Percentiles rank a stretch among this genome's conserved stretches.
Evolutionary conservation across 2,888 invertebrate genomes (phyloP).

Genomic region (Himalopsyche tibetana): DNA sequence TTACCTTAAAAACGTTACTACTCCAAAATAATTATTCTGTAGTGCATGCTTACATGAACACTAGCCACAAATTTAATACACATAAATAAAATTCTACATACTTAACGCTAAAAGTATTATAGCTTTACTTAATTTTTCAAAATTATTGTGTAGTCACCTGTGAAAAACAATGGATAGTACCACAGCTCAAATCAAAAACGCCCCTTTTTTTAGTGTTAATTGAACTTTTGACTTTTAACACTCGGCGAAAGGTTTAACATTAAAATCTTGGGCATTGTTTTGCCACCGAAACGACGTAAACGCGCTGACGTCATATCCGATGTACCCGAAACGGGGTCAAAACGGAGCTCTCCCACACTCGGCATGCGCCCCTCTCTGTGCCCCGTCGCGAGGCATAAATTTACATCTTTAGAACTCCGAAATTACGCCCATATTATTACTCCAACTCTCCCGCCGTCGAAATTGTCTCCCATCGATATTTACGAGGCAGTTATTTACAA

Average conservation of each 20-base stretch:
- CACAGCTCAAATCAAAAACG: not conserved
- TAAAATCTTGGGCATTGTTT: slow-evolving; percentile 14
- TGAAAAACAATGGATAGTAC: not conserved
- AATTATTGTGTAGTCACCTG: too few relatives aligned
- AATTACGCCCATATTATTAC: slow-evolving; percentile 55
- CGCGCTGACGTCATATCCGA: slow-evolving; percentile 34
- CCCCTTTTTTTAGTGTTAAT: not conserved
- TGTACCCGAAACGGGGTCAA: slow-evolving; percentile 26
- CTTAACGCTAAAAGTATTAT: too few relatives aligned
- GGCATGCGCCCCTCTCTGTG: not conserved
- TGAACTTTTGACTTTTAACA: not conserved
- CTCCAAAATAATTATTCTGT: too few relatives aligned
- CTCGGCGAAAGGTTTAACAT: not conserved
- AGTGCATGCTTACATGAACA: too few relatives aligned
- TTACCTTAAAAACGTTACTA: too few relatives aligned
- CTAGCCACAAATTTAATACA: too few relatives aligned
- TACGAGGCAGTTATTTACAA: slow-evolving; percentile 15
- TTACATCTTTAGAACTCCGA: slow-evolving; percentile 57
- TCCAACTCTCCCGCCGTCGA: slow-evolving; percentile 15
- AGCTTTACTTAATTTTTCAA: too few relatives aligned
- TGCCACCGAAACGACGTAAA: slow-evolving; percentile 15
- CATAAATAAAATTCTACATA: too few relatives aligned
- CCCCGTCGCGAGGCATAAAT: slow-evolving; percentile 49
- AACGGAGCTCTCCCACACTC: not conserved
- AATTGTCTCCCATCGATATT: slow-evolving; percentile 34